These are phyloP conservation scores for Halcyon smyrnensis DNA, from an alignment of 2,797 vertebrate genomes.

Conservation along the genomic window DNA sequence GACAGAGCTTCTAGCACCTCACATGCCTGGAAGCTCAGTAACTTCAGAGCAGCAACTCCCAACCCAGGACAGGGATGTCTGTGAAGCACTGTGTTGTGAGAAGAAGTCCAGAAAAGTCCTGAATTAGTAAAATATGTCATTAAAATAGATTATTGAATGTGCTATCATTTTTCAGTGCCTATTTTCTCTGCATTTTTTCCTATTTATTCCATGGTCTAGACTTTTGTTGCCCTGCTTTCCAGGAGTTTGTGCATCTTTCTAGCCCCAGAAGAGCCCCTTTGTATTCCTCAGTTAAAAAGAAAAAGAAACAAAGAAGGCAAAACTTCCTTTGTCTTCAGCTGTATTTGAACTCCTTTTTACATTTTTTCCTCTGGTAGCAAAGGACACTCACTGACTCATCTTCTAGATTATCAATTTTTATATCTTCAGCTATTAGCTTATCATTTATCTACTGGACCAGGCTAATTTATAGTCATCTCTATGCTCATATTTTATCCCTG, in stretches of 20 bases:
- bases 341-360: not conserved
- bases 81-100: not conserved
- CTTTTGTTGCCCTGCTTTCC: not conserved
- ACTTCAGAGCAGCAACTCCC: not conserved
- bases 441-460: not conserved
- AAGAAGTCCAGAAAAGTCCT: not conserved
- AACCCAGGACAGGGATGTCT: not conserved
- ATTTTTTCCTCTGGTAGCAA: not conserved
- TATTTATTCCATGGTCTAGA: not conserved
- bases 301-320: not conserved
- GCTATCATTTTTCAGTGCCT: not conserved
- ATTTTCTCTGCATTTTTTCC: not conserved
- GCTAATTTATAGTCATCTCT: not conserved
- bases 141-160: not conserved
- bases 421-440: not conserved
- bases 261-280: not conserved
- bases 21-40: not conserved
- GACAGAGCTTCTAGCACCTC: not conserved
- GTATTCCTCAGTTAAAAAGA: not conserved
- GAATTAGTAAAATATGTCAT: not conserved
- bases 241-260: not conserved
- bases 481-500: not conserved
- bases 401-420: not conserved
- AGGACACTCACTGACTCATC: not conserved
- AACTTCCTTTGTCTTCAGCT: not conserved